Conservation (phyloP, 2,888 invertebrate genomes). For the Allacma fusca region DNA sequence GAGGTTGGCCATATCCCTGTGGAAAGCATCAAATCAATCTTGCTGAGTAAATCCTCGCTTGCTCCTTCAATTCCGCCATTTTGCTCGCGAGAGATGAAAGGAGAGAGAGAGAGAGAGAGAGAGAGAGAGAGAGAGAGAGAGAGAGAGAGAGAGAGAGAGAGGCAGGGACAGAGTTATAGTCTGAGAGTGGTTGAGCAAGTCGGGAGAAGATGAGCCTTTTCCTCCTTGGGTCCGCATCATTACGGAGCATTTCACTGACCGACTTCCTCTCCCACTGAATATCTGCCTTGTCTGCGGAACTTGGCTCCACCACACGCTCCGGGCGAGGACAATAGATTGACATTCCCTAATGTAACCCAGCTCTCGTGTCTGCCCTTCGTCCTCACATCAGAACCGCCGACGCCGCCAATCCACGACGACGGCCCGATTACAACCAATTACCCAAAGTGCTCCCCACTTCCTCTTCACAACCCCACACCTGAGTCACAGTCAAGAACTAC, state of each 20-base stretch:
- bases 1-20: constrained; percentile 47
- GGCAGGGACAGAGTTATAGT: constrained; percentile 31
- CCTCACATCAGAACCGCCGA: no score
- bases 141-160: not conserved
- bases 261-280: constrained; percentile 34
- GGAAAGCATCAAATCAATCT: constrained; percentile 49
- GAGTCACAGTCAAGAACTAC: no score
- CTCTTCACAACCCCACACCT: no score
- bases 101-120: constrained; percentile 33
- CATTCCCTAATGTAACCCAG: not conserved
- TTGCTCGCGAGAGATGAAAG: constrained; percentile 8
- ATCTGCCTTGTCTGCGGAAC: not conserved
- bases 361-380: not conserved
- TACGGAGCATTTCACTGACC: constrained; percentile 43
- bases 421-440: no score
- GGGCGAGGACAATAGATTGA: not conserved
- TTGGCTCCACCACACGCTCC: not conserved
- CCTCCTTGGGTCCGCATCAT: no score
- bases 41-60: constrained; percentile 41
- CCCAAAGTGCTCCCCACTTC: no score
- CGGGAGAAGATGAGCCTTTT: no score
- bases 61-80: constrained; percentile 32
- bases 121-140: no score
- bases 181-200: no score
- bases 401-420: no score